These are phyloP conservation scores for Sminthurides bifidus DNA, from an alignment of 1,140 invertebrate genomes.

Conservation along the genomic window DNA sequence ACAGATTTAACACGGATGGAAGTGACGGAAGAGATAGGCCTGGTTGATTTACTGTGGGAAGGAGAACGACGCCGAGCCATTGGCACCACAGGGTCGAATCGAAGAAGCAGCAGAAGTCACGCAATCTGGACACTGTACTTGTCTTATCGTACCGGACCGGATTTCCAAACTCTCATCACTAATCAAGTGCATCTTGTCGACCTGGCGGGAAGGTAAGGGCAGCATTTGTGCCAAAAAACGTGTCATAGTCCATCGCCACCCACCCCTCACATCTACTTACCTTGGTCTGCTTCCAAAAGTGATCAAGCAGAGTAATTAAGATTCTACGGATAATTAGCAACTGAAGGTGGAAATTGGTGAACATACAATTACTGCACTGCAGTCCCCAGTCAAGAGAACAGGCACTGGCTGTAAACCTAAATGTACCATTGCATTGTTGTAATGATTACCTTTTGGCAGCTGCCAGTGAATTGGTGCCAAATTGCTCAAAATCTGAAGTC, in stretches of 20 bases:
- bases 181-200: constrained; percentile 55
- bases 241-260: neutral
- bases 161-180: constrained; percentile 14
- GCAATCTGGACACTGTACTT: constrained; percentile 46
- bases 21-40: constrained; percentile 38
- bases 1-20: constrained; percentile 46
- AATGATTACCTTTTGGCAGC: no score
- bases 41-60: constrained; percentile 40
- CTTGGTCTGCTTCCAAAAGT: no score
- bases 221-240: constrained; percentile 31
- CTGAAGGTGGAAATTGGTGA: no score
- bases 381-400: no score
- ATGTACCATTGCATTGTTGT: no score
- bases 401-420: no score
- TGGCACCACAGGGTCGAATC: constrained; percentile 43
- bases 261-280: no score
- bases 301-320: no score
- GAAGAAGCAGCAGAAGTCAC: constrained; percentile 50
- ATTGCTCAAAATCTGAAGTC: no score
- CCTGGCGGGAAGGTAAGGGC: constrained; percentile 48
- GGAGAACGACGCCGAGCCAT: constrained; percentile 41
- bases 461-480: no score
- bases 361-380: no score
- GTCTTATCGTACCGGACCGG: constrained; percentile 26
- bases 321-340: no score